Percentiles rank a stretch among this genome's conserved stretches.
These are phyloP conservation scores for Sylvilagus bachmani DNA, from an alignment of 2,113 vertebrate species.

Conservation along the genomic window DNA sequence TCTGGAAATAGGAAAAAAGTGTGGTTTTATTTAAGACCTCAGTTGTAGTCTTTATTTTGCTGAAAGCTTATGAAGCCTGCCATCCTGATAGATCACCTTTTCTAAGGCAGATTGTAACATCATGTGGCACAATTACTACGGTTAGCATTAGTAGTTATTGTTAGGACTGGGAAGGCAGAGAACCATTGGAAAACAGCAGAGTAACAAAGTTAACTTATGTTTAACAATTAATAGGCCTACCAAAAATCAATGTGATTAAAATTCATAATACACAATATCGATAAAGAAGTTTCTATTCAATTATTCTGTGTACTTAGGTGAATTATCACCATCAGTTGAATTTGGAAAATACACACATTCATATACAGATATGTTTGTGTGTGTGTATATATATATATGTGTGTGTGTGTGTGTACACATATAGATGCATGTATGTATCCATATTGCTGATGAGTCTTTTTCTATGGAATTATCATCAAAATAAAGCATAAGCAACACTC, in stretches of 20 bases:
- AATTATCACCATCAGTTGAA: not conserved
- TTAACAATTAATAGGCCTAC: not conserved
- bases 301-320: not conserved
- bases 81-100: not conserved
- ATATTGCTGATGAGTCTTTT: not conserved
- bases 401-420: rapidly evolving
- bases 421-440: rapidly evolving
- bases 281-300: not conserved
- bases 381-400: no score
- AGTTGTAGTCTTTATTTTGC: constrained; percentile 18
- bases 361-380: not conserved
- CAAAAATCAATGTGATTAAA: not conserved
- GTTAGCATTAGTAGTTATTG: not conserved
- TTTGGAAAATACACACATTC: not conserved
- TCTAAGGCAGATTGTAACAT: not conserved
- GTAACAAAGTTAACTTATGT: not conserved
- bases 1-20: not conserved
- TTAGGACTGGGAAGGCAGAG: not conserved
- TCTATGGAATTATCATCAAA: not conserved
- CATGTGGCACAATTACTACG: not conserved
- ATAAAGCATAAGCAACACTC: not conserved
- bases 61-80: not conserved
- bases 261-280: not conserved
- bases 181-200: not conserved
- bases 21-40: not conserved